Evolutionary conservation across 2,113 vertebrate genomes (phyloP).

Genomic region (Chelonoidis abingdonii): DNA sequence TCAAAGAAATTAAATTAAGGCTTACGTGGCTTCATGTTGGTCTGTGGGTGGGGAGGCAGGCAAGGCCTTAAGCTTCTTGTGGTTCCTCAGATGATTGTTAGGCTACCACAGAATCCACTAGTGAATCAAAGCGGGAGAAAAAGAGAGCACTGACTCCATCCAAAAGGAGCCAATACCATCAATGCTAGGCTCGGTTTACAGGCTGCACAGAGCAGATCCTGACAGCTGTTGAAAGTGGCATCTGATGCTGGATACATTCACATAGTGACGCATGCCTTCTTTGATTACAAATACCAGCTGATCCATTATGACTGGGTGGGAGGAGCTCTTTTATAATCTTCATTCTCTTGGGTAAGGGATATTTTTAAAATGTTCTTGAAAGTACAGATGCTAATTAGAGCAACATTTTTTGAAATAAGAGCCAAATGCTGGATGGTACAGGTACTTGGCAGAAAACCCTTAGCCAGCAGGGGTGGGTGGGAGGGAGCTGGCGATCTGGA

Average conservation of each 20-base stretch:
- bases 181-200: background rate
- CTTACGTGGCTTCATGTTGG: background rate
- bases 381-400: background rate
- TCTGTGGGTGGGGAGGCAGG: conserved; percentile 12
- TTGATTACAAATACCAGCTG: background rate
- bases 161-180: background rate
- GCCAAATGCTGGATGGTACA: background rate
- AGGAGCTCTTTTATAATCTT: too few species aligned
- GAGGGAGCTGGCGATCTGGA: background rate
- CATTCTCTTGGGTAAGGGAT: background rate
- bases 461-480: background rate
- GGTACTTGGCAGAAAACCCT: background rate
- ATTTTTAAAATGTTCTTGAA: background rate
- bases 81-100: conserved; percentile 6
- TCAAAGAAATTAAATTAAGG: background rate
- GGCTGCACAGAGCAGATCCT: background rate
- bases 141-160: background rate
- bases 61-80: fast-evolving
- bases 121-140: background rate
- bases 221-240: background rate
- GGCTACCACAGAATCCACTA: background rate
- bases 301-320: background rate
- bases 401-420: background rate
- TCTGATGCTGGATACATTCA: background rate
- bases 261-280: background rate